Evolutionary conservation across 2,797 vertebrate genomes (phyloP), one percentile per base, ranked within the genome.

Genomic region (Astyanax mexicanus): DNA sequence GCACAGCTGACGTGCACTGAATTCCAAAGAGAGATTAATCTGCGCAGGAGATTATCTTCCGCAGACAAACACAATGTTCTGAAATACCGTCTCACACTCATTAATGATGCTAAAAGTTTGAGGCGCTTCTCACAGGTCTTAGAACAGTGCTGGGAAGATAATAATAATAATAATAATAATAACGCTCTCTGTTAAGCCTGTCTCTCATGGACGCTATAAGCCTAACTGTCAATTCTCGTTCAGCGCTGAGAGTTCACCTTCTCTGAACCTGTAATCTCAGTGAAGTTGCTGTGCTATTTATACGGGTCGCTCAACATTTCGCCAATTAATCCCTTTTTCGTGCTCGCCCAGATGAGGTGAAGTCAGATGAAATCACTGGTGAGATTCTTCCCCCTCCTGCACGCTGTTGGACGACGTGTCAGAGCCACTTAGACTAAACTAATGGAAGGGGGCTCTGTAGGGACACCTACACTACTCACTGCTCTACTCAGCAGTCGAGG

Each of bases 201-300:
- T 13, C 27, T 51, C 65, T 64, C 6, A 23, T 54, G 19, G 17
- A 32, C 55, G 57, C 47, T 71, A n/a, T n/a, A 65, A 45, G 3
- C 49, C 47, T 25, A 71, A 65, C 17, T 57, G 29, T 12, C 49
- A 65, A 57, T 47, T 57, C 58, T 77, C 51, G 77, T 37, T 47
- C 37, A 77, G 74, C 17, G 9, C 62, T 67, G 3, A 13, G 29
- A n/a, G 13, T 52, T 64, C 45, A 52, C 11, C 60, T 17, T 23
- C 27, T 12, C 57, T 61, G 55, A 69, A 69, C 74, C 51, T 49
- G 12, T 64, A 70, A 77, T 55, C 75, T 69, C 44, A 0, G n/a
- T 45, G 27, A 44, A 65, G 42, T 21, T 66, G 60, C 60, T 35
- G 21, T 15, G 47, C 19, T 55, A 27, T 70, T 77, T 71, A 38